A percentile compares a stretch with the other conserved stretches of the same genome.
phyloP scores from a whole-genome alignment of 2,797 vertebrate genomes.

The Falco naumanni region DNA sequence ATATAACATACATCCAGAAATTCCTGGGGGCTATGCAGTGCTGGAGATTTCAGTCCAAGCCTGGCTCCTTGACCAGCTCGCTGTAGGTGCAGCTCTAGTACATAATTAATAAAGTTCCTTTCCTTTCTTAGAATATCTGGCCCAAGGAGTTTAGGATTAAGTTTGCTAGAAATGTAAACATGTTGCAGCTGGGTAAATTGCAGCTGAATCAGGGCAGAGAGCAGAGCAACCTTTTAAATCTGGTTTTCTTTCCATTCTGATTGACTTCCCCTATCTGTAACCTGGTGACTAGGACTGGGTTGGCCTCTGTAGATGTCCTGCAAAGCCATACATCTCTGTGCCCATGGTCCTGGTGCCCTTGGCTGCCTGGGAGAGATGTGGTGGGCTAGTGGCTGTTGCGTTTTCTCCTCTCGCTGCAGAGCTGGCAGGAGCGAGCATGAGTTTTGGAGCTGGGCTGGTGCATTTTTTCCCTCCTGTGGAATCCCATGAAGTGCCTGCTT shows the following conservation, averaged over 20 bases:
- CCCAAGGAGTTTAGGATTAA: background rate
- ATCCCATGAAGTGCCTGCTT: rapidly evolving
- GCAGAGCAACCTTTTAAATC: background rate
- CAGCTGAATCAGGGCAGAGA: background rate
- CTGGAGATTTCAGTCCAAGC: background rate
- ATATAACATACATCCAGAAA: background rate
- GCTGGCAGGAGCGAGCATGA: background rate
- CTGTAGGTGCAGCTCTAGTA: background rate
- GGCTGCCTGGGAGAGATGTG: background rate
- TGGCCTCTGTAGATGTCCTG: background rate
- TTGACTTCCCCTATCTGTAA: background rate
- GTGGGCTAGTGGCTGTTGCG: rapidly evolving
- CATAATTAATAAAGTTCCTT: background rate
- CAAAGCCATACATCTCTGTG: background rate
- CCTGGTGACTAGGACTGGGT: background rate
- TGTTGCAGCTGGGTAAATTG: background rate
- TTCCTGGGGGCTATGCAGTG: background rate
- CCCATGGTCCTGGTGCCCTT: rapidly evolving
- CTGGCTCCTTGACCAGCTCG: background rate
- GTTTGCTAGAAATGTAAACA: constrained; percentile 21
- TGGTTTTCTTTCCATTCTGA: background rate
- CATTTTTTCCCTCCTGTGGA: background rate
- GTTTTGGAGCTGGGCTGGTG: background rate
- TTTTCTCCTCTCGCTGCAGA: background rate
- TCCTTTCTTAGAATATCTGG: background rate